Evolutionary conservation across 2,113 vertebrate genomes (phyloP), one percentile per base, ranked within the genome.

Genomic region (Anolis carolinensis): DNA sequence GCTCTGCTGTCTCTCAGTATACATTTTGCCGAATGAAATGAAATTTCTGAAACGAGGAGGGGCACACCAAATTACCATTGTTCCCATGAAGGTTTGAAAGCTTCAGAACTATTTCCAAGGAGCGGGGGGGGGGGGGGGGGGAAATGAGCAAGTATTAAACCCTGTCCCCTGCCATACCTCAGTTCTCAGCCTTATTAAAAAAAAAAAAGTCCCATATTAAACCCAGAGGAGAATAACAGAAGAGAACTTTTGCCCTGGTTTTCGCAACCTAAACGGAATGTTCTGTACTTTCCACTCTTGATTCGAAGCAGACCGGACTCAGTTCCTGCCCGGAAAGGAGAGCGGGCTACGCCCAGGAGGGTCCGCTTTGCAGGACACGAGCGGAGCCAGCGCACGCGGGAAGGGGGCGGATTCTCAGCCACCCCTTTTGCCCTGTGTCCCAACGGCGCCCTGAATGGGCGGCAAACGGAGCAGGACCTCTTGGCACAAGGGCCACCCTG

Each of bases 251-350:
- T n/a, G 50, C 62, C 77, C 34, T 82, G 0, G 0, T 79, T 59
- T 88, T 77, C 21, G 0, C 89, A 87, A 86, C 59, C 77, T 79
- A 44, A 87, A 65, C 23, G 0, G 30, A 89, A 86, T n/a, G 25
- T 4, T 21, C 23, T 27, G 36, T 59, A 86, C 89, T 90, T 89
- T 88, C 86, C 77, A 79, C 27, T 79, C 77, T 79, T 89, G 65
- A 86, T 82, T 90, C 83, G 79, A 89, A 89, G 36, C 72, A 90
- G 87, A 84, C 71, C 76, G 87, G 79, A 74, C 67, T 7, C 7
- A 4, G 50, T 67, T 85, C 14, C 62, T 32, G 59, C 32, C 7
- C n/a, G 68, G 82, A 59, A 10, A 68, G n/a, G 5, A 32, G 65
- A 3, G 0, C 0, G 44, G 70, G 14, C 52, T 6, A 27, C 65